Evolutionary conservation across 1,140 invertebrate species (phyloP).

Genomic region (Paralvinella palmiformis): DNA sequence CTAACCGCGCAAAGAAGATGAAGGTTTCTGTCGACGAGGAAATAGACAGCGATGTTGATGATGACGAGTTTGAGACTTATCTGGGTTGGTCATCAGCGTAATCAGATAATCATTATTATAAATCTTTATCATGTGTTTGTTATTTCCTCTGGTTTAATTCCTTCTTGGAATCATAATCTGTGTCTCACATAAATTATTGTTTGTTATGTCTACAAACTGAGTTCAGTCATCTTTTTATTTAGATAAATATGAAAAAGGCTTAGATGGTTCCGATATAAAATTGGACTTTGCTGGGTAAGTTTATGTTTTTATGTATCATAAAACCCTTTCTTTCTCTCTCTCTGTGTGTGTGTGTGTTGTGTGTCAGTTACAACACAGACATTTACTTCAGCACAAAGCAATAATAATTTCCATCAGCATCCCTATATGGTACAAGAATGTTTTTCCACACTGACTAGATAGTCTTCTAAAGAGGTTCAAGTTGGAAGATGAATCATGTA

Average conservation of each 20-base stretch:
- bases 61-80: conserved; percentile 71
- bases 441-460: no score
- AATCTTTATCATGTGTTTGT: background rate
- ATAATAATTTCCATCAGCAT: no score
- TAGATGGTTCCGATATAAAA: conserved; percentile 32
- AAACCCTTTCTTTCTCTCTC: background rate
- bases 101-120: background rate
- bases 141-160: no score
- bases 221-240: conserved; percentile 4
- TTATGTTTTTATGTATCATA: no score
- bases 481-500: no score
- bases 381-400: no score
- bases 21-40: conserved; percentile 48
- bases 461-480: no score
- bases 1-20: no score
- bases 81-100: conserved; percentile 34
- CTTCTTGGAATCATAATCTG: no score
- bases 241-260: conserved; percentile 36
- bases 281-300: conserved; percentile 40
- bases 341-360: background rate
- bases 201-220: background rate
- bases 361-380: background rate
- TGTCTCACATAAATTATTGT: no score
- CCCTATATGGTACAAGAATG: no score
- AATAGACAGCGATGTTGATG: conserved; percentile 65